Evolutionary conservation across 1,140 invertebrate species (phyloP).

Genomic region (Drosophila funebris): DNA sequence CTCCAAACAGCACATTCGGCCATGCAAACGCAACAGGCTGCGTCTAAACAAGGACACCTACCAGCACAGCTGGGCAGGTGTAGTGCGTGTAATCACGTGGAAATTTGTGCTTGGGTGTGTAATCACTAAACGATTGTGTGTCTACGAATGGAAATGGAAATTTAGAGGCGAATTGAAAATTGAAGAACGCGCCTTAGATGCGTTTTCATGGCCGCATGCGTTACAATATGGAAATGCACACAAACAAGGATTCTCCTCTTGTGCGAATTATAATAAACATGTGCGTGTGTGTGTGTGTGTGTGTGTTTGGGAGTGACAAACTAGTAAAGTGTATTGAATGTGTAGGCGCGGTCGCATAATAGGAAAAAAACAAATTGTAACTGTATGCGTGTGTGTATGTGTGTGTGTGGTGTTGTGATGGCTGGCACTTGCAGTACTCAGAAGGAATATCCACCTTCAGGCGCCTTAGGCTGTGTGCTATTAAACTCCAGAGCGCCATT

Average conservation of each 20-base stretch:
- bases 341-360: constrained; percentile 59
- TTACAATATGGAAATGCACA: constrained; percentile 17
- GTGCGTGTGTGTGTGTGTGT: not conserved
- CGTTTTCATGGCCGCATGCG: constrained; percentile 38
- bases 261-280: not conserved
- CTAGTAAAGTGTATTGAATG: not conserved
- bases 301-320: not conserved
- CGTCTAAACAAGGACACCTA: not conserved
- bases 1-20: constrained; percentile 13
- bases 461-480: constrained; percentile 67
- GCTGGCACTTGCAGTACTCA: constrained; percentile 29
- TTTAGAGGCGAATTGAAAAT: constrained; percentile 2
- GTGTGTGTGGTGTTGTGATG: constrained; percentile 15
- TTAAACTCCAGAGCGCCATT: constrained; percentile 79
- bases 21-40: constrained; percentile 44
- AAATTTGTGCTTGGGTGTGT: not conserved
- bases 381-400: not conserved
- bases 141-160: constrained; percentile 5
- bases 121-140: not conserved
- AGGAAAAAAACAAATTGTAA: not conserved
- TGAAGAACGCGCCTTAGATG: constrained; percentile 23
- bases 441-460: constrained; percentile 78
- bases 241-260: not conserved
- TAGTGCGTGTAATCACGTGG: not conserved
- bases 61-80: constrained; percentile 22